These are phyloP conservation scores for Hemichromis elongatus DNA, from an alignment of 2,113 vertebrate genomes.

Conservation along the genomic window DNA sequence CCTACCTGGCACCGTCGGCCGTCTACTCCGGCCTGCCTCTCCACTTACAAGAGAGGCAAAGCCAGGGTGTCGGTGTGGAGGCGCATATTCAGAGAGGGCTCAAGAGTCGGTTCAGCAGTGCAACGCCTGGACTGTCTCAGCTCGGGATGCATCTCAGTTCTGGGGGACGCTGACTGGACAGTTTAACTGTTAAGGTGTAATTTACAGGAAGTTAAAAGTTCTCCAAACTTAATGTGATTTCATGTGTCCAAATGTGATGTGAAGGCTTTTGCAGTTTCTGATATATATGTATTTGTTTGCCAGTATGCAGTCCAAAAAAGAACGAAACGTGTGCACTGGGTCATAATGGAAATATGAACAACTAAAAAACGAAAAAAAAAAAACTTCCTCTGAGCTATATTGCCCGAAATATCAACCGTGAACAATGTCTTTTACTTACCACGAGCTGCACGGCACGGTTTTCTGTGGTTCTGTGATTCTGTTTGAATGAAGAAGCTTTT, in stretches of 20 bases:
- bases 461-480: neutral
- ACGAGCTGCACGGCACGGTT: neutral
- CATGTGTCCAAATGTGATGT: neutral
- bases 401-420: neutral
- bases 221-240: neutral
- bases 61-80: neutral
- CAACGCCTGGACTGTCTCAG: neutral
- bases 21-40: constrained; percentile 37
- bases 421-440: neutral
- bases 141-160: constrained; percentile 18
- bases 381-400: neutral
- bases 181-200: neutral
- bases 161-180: neutral
- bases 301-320: neutral
- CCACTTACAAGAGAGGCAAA: constrained; percentile 6
- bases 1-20: neutral
- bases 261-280: neutral
- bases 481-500: neutral
- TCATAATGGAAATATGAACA: neutral
- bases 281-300: neutral
- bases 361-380: neutral
- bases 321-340: neutral
- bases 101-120: constrained; percentile 9
- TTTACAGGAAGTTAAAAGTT: neutral
- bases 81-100: neutral